These are phyloP conservation scores for Bubalus kerabau DNA, from an alignment of 2,113 vertebrate species.

Conservation along the genomic window DNA sequence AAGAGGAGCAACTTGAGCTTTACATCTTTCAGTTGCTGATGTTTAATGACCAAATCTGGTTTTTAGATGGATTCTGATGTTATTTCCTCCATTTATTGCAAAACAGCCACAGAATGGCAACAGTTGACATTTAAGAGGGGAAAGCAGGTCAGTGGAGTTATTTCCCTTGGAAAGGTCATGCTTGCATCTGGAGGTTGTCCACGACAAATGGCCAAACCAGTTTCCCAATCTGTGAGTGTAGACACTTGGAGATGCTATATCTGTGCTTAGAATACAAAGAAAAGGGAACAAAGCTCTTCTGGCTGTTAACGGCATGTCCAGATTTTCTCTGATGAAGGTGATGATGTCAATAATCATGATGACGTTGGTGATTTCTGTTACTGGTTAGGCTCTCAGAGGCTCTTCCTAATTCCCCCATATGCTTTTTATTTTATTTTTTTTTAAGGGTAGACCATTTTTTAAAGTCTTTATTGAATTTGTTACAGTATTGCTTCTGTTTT, in stretches of 20 bases:
- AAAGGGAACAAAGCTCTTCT: not conserved
- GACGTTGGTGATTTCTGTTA: no score
- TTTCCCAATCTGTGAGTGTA: not conserved
- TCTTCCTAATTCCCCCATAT: not conserved
- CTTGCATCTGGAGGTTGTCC: not conserved
- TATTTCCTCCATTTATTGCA: not conserved
- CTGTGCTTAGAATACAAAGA: not conserved
- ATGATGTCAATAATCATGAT: not conserved
- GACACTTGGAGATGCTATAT: not conserved
- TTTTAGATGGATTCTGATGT: not conserved
- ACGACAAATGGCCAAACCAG: not conserved
- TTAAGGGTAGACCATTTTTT: not conserved
- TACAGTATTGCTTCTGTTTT: not conserved
- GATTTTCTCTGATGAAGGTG: not conserved
- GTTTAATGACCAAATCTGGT: not conserved
- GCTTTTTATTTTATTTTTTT: not conserved
- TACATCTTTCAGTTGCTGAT: not conserved
- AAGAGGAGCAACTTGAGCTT: not conserved
- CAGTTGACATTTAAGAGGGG: constrained; percentile 54
- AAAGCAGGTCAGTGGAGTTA: not conserved
- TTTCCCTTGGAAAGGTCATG: constrained; percentile 43
- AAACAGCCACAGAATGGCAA: not conserved
- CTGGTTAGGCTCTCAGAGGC: not conserved
- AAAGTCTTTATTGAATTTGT: not conserved
- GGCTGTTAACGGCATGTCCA: not conserved